Conservation (phyloP, 2,888 invertebrate genomes). For the Ormyrus labotus region DNA sequence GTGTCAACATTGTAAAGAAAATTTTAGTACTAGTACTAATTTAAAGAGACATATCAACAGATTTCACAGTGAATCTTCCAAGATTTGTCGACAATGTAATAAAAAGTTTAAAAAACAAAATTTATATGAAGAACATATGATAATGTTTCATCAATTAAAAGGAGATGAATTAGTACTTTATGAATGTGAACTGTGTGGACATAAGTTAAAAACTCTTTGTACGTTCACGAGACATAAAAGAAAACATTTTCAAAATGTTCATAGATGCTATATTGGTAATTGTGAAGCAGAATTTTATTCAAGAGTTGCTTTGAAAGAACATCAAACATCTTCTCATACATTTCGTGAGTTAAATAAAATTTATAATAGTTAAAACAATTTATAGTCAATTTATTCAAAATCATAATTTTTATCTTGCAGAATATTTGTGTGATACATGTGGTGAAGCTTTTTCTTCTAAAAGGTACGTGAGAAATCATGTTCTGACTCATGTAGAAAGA, state of each 20-base stretch:
- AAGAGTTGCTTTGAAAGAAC: neutral
- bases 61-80: slow-evolving; percentile 8
- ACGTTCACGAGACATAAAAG: slow-evolving; percentile 20
- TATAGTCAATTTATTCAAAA: too few species aligned
- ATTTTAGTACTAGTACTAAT: slow-evolving; percentile 18
- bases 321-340: slow-evolving; percentile 6
- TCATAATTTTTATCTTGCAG: slow-evolving; percentile 17
- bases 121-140: slow-evolving; percentile 14
- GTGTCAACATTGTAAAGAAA: slow-evolving; percentile 19
- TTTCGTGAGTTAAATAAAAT: neutral
- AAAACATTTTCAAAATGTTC: neutral
- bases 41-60: slow-evolving; percentile 20
- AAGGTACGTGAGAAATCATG: neutral
- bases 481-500: slow-evolving; percentile 4
- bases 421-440: slow-evolving; percentile 29
- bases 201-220: neutral
- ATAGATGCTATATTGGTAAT: neutral
- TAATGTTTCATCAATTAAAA: neutral
- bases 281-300: slow-evolving; percentile 24
- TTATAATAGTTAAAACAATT: too few species aligned
- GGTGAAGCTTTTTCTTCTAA: slow-evolving; percentile 10
- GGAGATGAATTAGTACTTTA: neutral
- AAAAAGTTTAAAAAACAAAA: slow-evolving; percentile 8
- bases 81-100: slow-evolving; percentile 17
- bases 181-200: slow-evolving; percentile 41